phyloP scores from a whole-genome alignment of 2,888 invertebrate genomes.

The Endotricha flammealis region DNA sequence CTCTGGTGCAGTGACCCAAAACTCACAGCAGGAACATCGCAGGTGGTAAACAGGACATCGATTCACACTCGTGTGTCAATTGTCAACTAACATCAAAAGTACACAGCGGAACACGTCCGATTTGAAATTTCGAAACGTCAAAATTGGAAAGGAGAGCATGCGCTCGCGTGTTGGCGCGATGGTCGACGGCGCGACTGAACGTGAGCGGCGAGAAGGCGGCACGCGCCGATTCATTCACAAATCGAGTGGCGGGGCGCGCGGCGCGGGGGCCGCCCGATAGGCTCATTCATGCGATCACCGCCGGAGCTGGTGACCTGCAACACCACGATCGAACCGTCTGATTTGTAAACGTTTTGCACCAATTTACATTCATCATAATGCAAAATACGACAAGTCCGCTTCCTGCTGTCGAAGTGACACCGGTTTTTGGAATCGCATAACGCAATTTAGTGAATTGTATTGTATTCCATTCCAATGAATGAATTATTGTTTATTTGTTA shows the following conservation, averaged over 20 bases:
- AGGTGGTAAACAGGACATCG: constrained; percentile 17
- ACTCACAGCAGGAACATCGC: constrained; percentile 36
- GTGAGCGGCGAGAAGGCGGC: constrained; percentile 56
- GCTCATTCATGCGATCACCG: constrained; percentile 64
- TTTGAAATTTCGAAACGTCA: constrained; percentile 59
- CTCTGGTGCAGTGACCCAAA: constrained; percentile 28
- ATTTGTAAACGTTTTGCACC: constrained; percentile 19
- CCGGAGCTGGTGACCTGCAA: constrained; percentile 28
- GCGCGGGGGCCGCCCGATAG: constrained; percentile 43
- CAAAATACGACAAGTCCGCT: constrained; percentile 31
- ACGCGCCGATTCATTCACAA: constrained; percentile 76
- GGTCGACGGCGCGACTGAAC: constrained; percentile 66
- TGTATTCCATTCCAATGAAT: constrained; percentile 16
- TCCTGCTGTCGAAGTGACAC: constrained; percentile 27
- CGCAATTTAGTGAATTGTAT: constrained; percentile 27
- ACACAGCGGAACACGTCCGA: constrained; percentile 48
- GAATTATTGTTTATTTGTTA: too few relatives aligned
- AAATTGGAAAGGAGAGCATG: constrained; percentile 43
- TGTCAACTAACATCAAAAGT: constrained; percentile 29
- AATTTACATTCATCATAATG: constrained; percentile 22
- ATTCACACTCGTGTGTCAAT: constrained; percentile 36
- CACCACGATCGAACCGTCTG: constrained; percentile 28
- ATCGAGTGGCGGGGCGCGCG: constrained; percentile 57
- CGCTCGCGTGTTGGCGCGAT: constrained; percentile 65
- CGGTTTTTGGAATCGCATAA: constrained; percentile 23